Conservation (phyloP, 2,113 vertebrate genomes). For the Lepisosteus osseus region DNA sequence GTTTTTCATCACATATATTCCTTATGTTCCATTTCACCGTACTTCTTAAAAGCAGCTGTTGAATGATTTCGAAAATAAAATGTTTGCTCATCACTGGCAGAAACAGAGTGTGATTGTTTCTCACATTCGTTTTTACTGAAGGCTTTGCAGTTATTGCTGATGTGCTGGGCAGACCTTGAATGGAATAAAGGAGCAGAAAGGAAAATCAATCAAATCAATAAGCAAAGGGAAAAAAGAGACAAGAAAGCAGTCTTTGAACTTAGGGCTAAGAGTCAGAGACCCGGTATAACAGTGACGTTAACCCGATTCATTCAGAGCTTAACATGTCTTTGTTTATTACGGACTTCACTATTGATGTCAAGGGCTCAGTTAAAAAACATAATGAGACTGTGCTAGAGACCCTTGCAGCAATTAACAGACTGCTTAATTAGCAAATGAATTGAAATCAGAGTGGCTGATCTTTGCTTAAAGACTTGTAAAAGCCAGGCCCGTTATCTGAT, state of each 20-base stretch:
- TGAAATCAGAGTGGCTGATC: conserved; percentile 82
- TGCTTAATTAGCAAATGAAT: conserved; percentile 90
- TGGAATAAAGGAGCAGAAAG: not conserved
- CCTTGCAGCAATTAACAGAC: conserved; percentile 90
- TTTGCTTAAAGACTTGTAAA: conserved; percentile 68
- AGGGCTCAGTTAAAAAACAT: conserved; percentile 71
- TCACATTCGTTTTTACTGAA: not conserved
- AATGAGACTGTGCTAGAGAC: conserved; percentile 83
- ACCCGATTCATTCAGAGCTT: conserved; percentile 64
- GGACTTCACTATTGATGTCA: conserved; percentile 76
- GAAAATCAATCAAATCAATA: conserved; percentile 23
- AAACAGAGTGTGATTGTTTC: too few relatives aligned
- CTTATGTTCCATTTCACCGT: too few relatives aligned
- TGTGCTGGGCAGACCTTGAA: not conserved
- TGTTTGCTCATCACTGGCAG: too few relatives aligned
- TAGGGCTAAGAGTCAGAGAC: conserved; percentile 52
- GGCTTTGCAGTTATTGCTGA: not conserved
- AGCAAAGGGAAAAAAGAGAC: not conserved
- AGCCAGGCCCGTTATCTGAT: conserved; percentile 72
- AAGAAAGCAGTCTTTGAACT: conserved; percentile 33
- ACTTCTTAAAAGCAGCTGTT: too few relatives aligned
- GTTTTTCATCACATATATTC: too few relatives aligned
- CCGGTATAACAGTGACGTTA: conserved; percentile 43
- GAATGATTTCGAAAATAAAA: too few relatives aligned
- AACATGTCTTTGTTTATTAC: conserved; percentile 72